Conservation (phyloP, 2,888 invertebrate genomes). For the Lampropteryx suffumata region DNA sequence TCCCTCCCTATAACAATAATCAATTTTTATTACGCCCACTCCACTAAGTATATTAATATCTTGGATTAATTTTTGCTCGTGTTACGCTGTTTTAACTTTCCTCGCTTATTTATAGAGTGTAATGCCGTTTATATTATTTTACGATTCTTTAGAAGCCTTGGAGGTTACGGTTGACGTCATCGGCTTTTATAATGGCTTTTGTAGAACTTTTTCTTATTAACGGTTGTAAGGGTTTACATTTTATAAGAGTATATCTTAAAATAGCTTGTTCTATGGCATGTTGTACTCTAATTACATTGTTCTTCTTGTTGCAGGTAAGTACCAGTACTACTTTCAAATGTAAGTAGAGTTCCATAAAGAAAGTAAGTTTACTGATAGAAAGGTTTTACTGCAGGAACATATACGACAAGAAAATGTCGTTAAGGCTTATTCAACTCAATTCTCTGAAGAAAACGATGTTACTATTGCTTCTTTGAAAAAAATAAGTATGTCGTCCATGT, state of each 20-base stretch:
- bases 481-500: slow-evolving; percentile 11
- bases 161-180: slow-evolving; percentile 13
- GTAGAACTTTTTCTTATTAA: background rate
- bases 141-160: slow-evolving; percentile 5
- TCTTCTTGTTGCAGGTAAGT: slow-evolving; percentile 34
- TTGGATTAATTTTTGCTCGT: slow-evolving; percentile 24
- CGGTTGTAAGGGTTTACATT: background rate
- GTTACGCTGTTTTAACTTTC: slow-evolving; percentile 12
- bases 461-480: slow-evolving; percentile 3
- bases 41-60: slow-evolving; percentile 27
- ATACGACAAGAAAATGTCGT: background rate
- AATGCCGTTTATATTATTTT: slow-evolving; percentile 14
- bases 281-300: background rate
- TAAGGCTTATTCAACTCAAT: slow-evolving; percentile 1
- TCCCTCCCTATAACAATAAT: slow-evolving; percentile 16
- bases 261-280: background rate
- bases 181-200: slow-evolving; percentile 4
- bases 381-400: too few relatives aligned
- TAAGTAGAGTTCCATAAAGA: too few relatives aligned
- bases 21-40: slow-evolving; percentile 12
- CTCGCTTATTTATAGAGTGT: slow-evolving; percentile 20
- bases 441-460: slow-evolving; percentile 5
- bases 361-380: too few relatives aligned
- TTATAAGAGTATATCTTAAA: background rate
- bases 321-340: background rate